phyloP scores from a whole-genome alignment of 2,888 invertebrate species.

The Calameuta idolon region DNA sequence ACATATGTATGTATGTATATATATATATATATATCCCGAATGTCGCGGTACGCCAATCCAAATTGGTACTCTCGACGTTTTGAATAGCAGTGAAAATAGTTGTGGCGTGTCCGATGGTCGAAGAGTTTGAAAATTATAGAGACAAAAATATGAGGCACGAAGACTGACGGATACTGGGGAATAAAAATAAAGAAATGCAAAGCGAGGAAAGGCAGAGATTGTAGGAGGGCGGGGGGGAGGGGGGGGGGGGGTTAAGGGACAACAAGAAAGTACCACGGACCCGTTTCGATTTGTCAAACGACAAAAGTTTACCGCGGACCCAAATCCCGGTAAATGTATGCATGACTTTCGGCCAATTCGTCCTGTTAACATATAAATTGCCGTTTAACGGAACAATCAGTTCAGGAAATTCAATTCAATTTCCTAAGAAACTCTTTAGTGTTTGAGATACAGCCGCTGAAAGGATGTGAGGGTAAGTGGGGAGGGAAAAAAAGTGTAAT shows the following conservation, averaged over 20 bases:
- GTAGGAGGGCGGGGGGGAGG: background rate
- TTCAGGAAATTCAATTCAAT: slow-evolving; percentile 59
- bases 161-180: no score
- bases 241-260: background rate
- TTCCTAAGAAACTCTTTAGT: slow-evolving; percentile 61
- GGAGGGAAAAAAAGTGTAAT: slow-evolving; percentile 27
- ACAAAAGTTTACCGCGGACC: slow-evolving; percentile 5
- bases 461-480: slow-evolving; percentile 46
- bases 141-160: background rate
- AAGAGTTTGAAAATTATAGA: background rate
- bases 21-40: no score
- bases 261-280: background rate
- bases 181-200: no score
- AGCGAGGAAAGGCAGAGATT: no score
- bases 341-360: slow-evolving; percentile 60
- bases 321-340: slow-evolving; percentile 50
- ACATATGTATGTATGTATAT: background rate
- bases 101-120: background rate
- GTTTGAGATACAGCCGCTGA: slow-evolving; percentile 57
- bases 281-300: background rate
- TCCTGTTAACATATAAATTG: slow-evolving; percentile 64
- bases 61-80: no score
- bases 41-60: no score
- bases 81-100: no score
- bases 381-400: slow-evolving; percentile 58